These are phyloP conservation scores for Ceratina japonica DNA, from an alignment of 1,140 invertebrate species.

Conservation along the genomic window DNA sequence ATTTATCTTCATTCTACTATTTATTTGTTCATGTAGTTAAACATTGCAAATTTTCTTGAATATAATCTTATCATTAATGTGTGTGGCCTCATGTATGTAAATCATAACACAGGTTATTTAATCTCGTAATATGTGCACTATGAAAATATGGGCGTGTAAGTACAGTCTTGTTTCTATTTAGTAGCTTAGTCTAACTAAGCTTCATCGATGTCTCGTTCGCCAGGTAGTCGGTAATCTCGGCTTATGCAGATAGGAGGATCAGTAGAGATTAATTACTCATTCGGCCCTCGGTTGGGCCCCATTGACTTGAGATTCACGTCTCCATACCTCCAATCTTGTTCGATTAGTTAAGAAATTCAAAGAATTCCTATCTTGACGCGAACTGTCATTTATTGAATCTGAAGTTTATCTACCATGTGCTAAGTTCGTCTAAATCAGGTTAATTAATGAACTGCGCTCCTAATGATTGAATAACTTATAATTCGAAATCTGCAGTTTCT, in stretches of 20 bases:
- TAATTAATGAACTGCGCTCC: too few species aligned
- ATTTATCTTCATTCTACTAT: too few species aligned
- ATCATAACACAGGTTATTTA: conserved; percentile 8
- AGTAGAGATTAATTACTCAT: conserved; percentile 68
- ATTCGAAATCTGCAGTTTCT: too few species aligned
- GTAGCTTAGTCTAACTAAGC: conserved; percentile 58
- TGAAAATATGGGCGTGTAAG: conserved; percentile 35
- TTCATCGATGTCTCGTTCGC: conserved; percentile 64
- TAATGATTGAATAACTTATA: too few species aligned
- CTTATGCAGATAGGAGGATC: conserved; percentile 68
- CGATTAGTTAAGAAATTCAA: background rate
- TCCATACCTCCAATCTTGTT: conserved; percentile 22
- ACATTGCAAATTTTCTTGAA: too few species aligned
- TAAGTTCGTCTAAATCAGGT: too few species aligned
- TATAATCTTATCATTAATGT: too few species aligned
- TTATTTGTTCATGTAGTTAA: too few species aligned
- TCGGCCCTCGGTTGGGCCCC: conserved; percentile 52
- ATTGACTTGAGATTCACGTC: conserved; percentile 55
- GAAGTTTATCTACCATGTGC: too few species aligned
- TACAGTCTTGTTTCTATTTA: conserved; percentile 56
- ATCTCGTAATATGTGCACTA: conserved; percentile 34
- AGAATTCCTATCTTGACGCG: too few species aligned
- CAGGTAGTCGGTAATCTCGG: conserved; percentile 66
- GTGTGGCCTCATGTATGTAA: too few species aligned
- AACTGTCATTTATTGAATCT: too few species aligned